Base-by-base conservation (phyloP, 1,140 invertebrate genomes). In the Diploscapter pachys region DNA sequence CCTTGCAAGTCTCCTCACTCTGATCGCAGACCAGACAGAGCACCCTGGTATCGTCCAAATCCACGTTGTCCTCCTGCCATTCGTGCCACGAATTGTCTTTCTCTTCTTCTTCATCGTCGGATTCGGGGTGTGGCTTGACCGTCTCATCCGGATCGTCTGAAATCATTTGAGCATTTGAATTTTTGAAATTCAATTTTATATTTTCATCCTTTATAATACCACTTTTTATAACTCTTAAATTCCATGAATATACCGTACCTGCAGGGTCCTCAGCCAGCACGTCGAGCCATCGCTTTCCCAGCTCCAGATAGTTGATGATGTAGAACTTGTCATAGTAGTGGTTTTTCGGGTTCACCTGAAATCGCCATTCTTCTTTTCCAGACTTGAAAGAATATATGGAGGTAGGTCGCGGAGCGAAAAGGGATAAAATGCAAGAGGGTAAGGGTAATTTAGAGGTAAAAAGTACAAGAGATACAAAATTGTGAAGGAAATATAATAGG, bases 291-390 rank as follows among this genome's bases (percentile, higher is more conserved):
- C 83, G 81, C 81, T 85, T 86, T 9, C 83, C 83, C 54, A 85
- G 72, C 64, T 85, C 83, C 70, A 85, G 77, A 67, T 85, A 85
- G 68, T 85, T 85, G 80, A 85, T 85, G 73, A 85, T 83, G 79
- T 86, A 86, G 75, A 85, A 85, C 69, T 83, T 83, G 78, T 84
- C 82, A 67, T 85, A 85, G 63, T 85, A 84, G 69, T 84, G 81
- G 70, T 85, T 85, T 54, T 81, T 86, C 48, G 83, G 83, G 66
- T 85, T 85, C 13, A 85, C 83, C 31, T 31, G 31, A 31, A 31
- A 31, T 31, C 31, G 31, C 63, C 51, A 50, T 11, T 11, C 57
- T 11, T 59, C 31, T 31, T 31, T 31, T 31, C 31, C 31, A 31
- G 31, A 31, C 31, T 31, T 31, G 31, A 31, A 31, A 31, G 31